phyloP scores from a whole-genome alignment of 2,797 vertebrate species.

The Premnoplex brunnescens region DNA sequence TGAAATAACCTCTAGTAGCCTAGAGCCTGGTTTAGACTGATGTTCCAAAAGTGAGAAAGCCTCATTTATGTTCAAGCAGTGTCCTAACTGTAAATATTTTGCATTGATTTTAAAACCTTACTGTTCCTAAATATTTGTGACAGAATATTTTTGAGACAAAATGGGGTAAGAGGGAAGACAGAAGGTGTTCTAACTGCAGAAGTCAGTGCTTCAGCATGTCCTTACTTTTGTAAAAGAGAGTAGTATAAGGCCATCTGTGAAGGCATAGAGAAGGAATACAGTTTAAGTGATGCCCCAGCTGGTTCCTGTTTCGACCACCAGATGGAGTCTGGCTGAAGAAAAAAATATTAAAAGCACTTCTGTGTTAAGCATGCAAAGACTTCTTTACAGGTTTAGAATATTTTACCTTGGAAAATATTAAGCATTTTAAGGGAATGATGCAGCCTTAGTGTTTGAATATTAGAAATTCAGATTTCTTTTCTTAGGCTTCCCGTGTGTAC shows the following conservation, averaged over 20 bases:
- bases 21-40: not conserved
- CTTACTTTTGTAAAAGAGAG: not conserved
- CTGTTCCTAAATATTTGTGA: not conserved
- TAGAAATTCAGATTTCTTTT: not conserved
- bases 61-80: not conserved
- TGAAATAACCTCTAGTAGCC: not conserved
- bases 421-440: not conserved
- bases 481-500: not conserved
- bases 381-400: not conserved
- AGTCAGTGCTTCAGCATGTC: not conserved
- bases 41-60: not conserved
- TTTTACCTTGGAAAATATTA: not conserved
- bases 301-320: not conserved
- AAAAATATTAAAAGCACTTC: not conserved
- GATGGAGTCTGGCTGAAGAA: not conserved
- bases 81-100: not conserved
- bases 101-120: not conserved
- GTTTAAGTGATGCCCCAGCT: not conserved
- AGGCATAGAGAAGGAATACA: not conserved
- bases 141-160: not conserved
- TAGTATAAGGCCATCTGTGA: not conserved
- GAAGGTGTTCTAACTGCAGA: not conserved
- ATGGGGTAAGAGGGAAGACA: not conserved
- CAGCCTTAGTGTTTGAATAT: not conserved
- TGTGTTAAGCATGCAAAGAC: not conserved